phyloP scores from a whole-genome alignment of 2,888 invertebrate genomes.

The Cactoblastis cactorum region DNA sequence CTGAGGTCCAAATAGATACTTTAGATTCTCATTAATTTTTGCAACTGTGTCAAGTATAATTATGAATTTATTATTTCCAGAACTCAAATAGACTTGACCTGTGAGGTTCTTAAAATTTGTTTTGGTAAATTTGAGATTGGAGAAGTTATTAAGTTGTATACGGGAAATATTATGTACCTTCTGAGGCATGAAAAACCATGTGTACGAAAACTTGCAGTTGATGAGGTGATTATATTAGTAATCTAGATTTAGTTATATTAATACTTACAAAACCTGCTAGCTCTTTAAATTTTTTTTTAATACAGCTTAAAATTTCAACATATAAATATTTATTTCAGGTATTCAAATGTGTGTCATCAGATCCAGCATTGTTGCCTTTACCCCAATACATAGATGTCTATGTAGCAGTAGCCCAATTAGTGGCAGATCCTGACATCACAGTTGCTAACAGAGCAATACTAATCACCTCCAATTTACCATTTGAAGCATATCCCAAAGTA shows the following conservation, averaged over 20 bases:
- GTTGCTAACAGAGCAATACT: conserved; percentile 80
- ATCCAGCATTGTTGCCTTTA: conserved; percentile 52
- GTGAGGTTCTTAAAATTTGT: conserved; percentile 82
- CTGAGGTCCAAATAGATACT: too few species aligned
- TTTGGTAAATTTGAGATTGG: conserved; percentile 81
- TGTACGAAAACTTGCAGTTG: conserved; percentile 82
- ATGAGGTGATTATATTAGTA: conserved; percentile 70
- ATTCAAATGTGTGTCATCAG: conserved; percentile 45
- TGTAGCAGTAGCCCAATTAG: conserved; percentile 75
- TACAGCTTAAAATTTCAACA: neutral
- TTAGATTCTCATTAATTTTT: too few species aligned
- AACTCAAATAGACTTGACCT: conserved; percentile 80
- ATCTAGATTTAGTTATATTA: conserved; percentile 9
- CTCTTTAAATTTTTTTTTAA: too few species aligned
- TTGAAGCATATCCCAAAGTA: conserved; percentile 76
- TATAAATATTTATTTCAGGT: conserved; percentile 40
- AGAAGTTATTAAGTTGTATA: conserved; percentile 80
- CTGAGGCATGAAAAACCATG: conserved; percentile 81
- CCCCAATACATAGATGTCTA: conserved; percentile 73
- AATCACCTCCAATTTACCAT: conserved; percentile 72
- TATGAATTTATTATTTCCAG: conserved; percentile 54
- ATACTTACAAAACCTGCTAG: too few species aligned
- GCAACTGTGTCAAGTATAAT: too few species aligned
- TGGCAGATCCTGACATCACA: conserved; percentile 79
- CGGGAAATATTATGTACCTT: conserved; percentile 79